Conservation (phyloP, 2,797 vertebrate species). For the Australoheros facetus region DNA sequence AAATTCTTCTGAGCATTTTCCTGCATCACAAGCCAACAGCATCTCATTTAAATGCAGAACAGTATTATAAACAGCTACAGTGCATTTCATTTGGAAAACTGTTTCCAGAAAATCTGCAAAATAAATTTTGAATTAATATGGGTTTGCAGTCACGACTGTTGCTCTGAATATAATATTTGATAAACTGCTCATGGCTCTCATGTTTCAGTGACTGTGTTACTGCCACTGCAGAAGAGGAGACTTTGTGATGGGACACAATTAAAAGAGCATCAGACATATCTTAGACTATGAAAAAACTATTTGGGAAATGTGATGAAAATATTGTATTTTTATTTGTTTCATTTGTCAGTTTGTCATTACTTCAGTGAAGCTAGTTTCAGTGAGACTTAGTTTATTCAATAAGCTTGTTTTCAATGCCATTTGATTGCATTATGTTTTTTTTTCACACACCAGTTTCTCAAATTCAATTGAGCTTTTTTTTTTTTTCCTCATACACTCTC, state of each 20-base stretch:
- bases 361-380: background rate
- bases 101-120: constrained; percentile 10
- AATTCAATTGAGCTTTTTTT: background rate
- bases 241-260: background rate
- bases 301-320: background rate
- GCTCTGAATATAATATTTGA: background rate
- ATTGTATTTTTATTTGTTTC: background rate
- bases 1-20: background rate
- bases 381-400: background rate
- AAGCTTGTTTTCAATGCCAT: background rate
- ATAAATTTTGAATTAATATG: background rate
- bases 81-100: constrained; percentile 3
- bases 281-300: background rate
- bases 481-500: too few species aligned
- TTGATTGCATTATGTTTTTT: background rate
- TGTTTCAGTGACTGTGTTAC: background rate
- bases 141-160: background rate
- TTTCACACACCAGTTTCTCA: background rate
- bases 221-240: background rate
- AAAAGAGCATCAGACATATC: constrained; percentile 2
- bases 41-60: background rate
- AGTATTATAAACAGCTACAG: constrained; percentile 9
- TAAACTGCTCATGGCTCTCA: background rate
- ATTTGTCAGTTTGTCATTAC: background rate
- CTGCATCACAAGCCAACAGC: background rate